Evolutionary conservation across 1,140 invertebrate genomes (phyloP).

Genomic region (Sarcophaga bullata): DNA sequence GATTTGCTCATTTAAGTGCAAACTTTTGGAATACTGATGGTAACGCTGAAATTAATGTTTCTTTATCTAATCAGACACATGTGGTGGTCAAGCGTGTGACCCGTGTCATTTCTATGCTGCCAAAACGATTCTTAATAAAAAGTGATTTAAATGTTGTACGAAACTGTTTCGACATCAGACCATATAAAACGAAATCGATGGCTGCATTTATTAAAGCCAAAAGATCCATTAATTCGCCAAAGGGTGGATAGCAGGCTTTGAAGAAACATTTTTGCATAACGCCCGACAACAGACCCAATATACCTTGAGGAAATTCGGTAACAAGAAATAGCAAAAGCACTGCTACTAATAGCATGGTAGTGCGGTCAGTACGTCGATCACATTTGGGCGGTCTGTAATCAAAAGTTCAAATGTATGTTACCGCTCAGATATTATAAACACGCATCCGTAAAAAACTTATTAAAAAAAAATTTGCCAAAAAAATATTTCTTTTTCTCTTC

Average conservation of each 20-base stretch:
- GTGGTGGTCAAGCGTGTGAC: conserved; percentile 65
- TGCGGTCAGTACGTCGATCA: conserved; percentile 81
- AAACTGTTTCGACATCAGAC: conserved; percentile 94
- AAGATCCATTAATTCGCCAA: conserved; percentile 92
- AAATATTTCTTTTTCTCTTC: no score
- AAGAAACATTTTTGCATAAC: conserved; percentile 80
- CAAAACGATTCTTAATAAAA: conserved; percentile 70
- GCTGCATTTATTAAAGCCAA: conserved; percentile 91
- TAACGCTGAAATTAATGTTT: no score
- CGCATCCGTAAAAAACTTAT: no score
- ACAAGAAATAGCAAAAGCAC: conserved; percentile 86
- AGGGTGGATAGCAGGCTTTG: conserved; percentile 77
- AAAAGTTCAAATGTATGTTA: no score
- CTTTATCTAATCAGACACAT: conserved; percentile 67
- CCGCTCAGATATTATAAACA: no score
- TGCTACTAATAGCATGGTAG: conserved; percentile 90
- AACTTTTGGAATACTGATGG: no score
- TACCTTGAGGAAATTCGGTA: conserved; percentile 87
- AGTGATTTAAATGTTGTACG: conserved; percentile 84
- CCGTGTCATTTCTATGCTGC: conserved; percentile 66
- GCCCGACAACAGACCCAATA: conserved; percentile 78
- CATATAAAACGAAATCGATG: conserved; percentile 94
- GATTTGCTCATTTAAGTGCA: no score
- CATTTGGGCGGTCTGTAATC: conserved; percentile 69
- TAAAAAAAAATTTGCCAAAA: no score